Conservation (phyloP, 2,113 vertebrate species). For the Lophochroa leadbeateri region DNA sequence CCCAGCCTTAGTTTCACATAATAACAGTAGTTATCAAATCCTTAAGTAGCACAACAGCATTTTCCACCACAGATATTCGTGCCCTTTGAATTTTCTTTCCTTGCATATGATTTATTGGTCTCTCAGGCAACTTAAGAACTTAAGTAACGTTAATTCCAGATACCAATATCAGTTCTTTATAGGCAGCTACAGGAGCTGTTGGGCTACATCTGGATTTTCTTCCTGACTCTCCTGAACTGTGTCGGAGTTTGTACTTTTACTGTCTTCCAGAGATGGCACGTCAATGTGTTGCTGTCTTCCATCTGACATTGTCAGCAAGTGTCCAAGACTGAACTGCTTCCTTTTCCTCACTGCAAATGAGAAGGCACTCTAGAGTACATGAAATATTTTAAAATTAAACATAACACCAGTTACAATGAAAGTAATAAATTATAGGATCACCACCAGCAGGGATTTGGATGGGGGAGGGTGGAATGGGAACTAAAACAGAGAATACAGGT, state of each 20-base stretch:
- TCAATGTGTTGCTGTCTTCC: background rate
- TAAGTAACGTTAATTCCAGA: background rate
- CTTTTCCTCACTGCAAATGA: background rate
- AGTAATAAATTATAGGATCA: background rate
- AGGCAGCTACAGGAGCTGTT: background rate
- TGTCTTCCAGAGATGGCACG: background rate
- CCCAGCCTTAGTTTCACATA: background rate
- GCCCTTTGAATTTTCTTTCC: background rate
- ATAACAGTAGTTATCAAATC: background rate
- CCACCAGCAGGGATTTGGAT: background rate
- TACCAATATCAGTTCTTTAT: background rate
- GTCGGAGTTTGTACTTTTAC: background rate
- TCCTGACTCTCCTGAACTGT: background rate
- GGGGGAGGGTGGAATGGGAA: background rate
- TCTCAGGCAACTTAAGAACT: background rate
- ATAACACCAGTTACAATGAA: background rate
- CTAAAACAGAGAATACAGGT: background rate
- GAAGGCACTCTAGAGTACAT: background rate
- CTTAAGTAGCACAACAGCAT: background rate
- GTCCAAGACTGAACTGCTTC: background rate
- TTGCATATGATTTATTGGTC: background rate
- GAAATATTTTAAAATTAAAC: background rate
- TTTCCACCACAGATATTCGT: background rate
- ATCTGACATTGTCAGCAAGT: background rate
- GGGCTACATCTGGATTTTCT: background rate